Evolutionary conservation across 2,797 vertebrate genomes (phyloP).

Genomic region (Pangasius krempfi): DNA sequence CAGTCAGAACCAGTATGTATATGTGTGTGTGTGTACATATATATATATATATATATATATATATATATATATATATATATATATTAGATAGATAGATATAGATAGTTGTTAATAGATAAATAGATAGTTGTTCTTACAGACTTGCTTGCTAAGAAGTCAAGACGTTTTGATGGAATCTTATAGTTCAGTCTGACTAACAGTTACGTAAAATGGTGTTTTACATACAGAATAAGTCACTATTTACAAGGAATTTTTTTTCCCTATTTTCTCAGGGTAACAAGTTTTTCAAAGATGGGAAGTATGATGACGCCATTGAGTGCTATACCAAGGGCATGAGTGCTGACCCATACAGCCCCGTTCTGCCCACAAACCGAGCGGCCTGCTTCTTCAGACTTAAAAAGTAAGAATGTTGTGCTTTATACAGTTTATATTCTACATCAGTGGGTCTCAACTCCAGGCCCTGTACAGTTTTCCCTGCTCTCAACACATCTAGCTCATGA

Average conservation of each 20-base stretch:
- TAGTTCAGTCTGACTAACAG: not conserved
- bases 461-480: not conserved
- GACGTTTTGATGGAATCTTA: not conserved
- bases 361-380: constrained; percentile 92
- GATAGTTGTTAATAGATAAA: too few relatives aligned
- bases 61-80: too few relatives aligned
- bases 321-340: constrained; percentile 91
- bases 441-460: not conserved
- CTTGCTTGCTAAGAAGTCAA: not conserved
- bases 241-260: not conserved
- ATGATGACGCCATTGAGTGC: constrained; percentile 88
- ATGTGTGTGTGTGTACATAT: too few relatives aligned
- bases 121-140: not conserved
- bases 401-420: constrained; percentile 70
- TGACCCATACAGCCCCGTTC: constrained; percentile 87
- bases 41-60: too few relatives aligned
- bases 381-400: constrained; percentile 90
- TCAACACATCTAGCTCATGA: not conserved
- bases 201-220: not conserved
- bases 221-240: not conserved
- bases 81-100: too few relatives aligned
- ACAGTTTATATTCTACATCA: not conserved
- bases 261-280: constrained; percentile 81
- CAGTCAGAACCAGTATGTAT: not conserved
- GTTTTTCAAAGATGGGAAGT: constrained; percentile 89